A percentile compares a stretch with the other conserved stretches of the same genome.
These are phyloP conservation scores for Sterna hirundo DNA, from an alignment of 2,113 vertebrate species.

Conservation along the genomic window DNA sequence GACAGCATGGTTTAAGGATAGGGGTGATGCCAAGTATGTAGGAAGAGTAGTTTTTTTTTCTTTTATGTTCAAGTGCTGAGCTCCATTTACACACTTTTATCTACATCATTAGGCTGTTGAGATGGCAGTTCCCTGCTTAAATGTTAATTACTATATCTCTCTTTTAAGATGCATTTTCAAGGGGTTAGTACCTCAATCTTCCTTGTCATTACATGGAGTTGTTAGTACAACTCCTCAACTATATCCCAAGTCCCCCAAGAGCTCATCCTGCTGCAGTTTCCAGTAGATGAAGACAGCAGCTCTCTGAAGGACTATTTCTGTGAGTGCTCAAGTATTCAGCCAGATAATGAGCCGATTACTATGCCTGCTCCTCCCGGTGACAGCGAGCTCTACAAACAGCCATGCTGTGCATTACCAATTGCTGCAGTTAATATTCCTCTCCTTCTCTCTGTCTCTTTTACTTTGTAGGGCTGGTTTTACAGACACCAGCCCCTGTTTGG, in stretches of 20 bases:
- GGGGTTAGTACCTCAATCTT: background rate
- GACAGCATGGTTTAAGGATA: background rate
- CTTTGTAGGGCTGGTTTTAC: background rate
- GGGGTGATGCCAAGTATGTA: background rate
- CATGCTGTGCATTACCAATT: background rate
- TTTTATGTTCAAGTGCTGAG: conserved; percentile 13
- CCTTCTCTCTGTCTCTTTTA: background rate
- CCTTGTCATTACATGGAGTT: conserved; percentile 12
- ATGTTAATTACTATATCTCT: conserved; percentile 30
- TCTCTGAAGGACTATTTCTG: too few species aligned
- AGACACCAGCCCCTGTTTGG: background rate
- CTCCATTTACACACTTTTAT: conserved; percentile 24
- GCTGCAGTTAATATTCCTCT: background rate
- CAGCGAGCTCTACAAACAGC: background rate
- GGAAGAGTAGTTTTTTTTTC: background rate
- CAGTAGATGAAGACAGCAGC: too few species aligned
- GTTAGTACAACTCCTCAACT: background rate
- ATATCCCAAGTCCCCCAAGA: background rate
- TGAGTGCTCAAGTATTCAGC: background rate
- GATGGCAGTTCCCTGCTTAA: background rate
- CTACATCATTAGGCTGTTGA: background rate
- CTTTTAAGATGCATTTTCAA: conserved; percentile 32
- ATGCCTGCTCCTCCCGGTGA: background rate
- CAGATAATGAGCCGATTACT: background rate
- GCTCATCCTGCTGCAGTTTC: background rate